A percentile compares a stretch with the other conserved stretches of the same genome.
These are phyloP conservation scores for Boloria euphrosyne DNA, from an alignment of 2,888 invertebrate species.

Conservation along the genomic window DNA sequence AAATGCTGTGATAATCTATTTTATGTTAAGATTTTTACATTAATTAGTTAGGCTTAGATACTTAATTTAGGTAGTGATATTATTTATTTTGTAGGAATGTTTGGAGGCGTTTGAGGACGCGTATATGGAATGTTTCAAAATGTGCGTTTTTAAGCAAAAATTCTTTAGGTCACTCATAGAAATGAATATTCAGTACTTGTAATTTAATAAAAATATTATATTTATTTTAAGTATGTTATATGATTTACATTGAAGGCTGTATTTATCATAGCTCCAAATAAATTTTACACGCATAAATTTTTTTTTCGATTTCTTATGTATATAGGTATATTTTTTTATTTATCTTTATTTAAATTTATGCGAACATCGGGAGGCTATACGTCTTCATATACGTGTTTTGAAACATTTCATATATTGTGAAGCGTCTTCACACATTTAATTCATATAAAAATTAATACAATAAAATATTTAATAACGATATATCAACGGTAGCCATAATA, in stretches of 20 bases:
- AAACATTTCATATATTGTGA: conserved; percentile 1
- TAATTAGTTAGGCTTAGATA: conserved; percentile 34
- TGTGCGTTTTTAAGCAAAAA: not conserved
- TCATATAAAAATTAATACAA: no score
- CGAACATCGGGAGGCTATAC: no score
- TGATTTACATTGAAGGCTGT: no score
- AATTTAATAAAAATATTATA: not conserved
- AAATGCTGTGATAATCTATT: conserved; percentile 51
- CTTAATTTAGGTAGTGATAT: conserved; percentile 28
- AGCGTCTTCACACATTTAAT: no score
- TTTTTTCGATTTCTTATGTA: no score
- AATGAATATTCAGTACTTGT: not conserved
- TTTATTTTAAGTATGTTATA: not conserved
- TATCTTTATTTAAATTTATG: no score
- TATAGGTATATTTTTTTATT: no score
- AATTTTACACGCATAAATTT: no score
- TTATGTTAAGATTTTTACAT: conserved; percentile 44
- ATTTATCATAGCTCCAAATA: no score
- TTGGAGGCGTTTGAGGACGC: not conserved
- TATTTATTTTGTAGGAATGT: conserved; percentile 12
- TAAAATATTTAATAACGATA: conserved; percentile 2
- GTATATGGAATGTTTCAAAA: conserved; percentile 3
- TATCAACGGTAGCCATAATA: not conserved
- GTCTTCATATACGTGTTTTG: not conserved
- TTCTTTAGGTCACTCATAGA: not conserved